Percentiles rank a stretch among this genome's conserved stretches.
These are phyloP conservation scores for Cryptotermes secundus DNA, from an alignment of 1,140 invertebrate species.

Conservation along the genomic window DNA sequence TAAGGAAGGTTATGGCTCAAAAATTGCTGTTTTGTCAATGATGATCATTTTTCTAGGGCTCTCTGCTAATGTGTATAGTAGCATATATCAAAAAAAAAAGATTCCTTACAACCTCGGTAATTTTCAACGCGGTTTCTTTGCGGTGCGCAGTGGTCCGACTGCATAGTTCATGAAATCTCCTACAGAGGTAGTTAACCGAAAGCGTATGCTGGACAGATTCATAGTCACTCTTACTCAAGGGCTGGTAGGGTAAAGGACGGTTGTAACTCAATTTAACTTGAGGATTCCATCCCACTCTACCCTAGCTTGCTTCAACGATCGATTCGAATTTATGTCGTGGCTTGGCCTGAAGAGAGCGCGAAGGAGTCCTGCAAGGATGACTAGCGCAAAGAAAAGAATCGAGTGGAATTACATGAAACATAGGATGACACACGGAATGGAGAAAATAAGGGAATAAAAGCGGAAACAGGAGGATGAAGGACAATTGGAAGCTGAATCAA, in stretches of 20 bases:
- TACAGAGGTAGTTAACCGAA: neutral
- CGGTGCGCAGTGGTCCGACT: neutral
- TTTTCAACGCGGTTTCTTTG: neutral
- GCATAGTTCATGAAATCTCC: neutral
- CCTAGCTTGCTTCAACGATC: neutral
- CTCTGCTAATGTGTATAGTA: no score
- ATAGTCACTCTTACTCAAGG: neutral
- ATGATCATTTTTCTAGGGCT: no score
- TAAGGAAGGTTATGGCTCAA: no score
- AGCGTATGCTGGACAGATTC: neutral
- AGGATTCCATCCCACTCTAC: neutral
- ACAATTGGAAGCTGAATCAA: neutral
- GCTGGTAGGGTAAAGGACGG: neutral
- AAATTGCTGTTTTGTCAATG: no score
- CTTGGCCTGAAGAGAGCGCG: neutral
- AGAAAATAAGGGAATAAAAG: neutral
- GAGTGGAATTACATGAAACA: neutral
- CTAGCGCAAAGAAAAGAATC: neutral
- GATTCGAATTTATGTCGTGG: neutral
- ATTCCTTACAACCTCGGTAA: neutral
- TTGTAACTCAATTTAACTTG: constrained; percentile 17
- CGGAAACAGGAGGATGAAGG: neutral
- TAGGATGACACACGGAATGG: no score
- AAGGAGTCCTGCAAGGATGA: neutral
- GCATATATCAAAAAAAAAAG: no score